phyloP scores from a whole-genome alignment of 35 echinoderm and acorn worm species.

The Apostichopus japonicus region DNA sequence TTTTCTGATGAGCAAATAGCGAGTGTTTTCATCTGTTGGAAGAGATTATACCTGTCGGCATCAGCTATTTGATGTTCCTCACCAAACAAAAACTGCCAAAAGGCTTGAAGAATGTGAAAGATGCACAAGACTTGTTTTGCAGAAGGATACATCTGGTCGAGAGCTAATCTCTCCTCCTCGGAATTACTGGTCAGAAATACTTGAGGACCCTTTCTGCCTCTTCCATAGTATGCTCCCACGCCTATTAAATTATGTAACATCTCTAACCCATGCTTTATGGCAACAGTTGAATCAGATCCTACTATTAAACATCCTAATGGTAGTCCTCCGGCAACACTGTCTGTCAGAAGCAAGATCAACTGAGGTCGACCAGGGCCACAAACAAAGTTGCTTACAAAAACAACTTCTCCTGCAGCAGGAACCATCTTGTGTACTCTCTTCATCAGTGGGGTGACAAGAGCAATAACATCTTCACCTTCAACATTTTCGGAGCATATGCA shows the following conservation, averaged over 20 bases:
- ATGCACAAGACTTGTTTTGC: constrained; percentile 11
- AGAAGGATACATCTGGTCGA: constrained; percentile 12
- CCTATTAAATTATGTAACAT: constrained; percentile 24
- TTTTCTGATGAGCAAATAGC: background rate
- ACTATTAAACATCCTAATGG: constrained; percentile 51
- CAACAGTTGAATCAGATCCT: background rate
- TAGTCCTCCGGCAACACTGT: constrained; percentile 42
- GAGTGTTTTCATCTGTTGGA: constrained; percentile 41
- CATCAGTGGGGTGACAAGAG: constrained; percentile 56
- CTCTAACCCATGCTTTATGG: constrained; percentile 1
- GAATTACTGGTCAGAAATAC: constrained; percentile 52
- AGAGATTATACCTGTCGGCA: constrained; percentile 6
- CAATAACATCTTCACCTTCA: constrained; percentile 21
- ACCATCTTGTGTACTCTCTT: constrained; percentile 7
- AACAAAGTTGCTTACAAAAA: constrained; percentile 8
- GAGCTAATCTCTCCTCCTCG: constrained; percentile 39
- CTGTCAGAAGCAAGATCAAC: constrained; percentile 40
- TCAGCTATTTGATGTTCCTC: background rate
- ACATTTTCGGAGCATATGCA: constrained; percentile 4
- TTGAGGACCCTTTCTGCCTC: constrained; percentile 26
- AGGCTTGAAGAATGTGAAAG: constrained; percentile 47
- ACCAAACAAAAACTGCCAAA: constrained; percentile 53
- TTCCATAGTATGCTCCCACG: constrained; percentile 26
- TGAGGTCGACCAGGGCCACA: background rate
- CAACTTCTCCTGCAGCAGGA: background rate